Conservation (phyloP, 2,113 vertebrate species). For the Poecile atricapillus region DNA sequence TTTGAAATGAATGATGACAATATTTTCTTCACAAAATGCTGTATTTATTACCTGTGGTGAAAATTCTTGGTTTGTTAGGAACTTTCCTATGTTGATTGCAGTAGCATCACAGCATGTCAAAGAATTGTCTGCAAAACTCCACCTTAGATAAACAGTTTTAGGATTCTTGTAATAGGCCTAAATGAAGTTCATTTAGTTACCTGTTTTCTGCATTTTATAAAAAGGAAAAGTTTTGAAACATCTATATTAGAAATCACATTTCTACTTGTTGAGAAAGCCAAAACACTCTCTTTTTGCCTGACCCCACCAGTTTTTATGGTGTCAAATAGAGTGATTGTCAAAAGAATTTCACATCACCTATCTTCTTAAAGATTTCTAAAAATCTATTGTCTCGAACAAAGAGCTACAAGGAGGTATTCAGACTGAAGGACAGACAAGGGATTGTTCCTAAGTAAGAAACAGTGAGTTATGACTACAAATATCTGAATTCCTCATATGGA, state of each 20-base stretch:
- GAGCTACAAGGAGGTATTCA: background rate
- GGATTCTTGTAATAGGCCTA: background rate
- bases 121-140: background rate
- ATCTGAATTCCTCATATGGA: background rate
- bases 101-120: background rate
- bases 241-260: background rate
- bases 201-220: background rate
- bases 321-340: accelerated
- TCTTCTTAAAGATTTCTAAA: background rate
- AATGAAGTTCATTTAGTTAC: background rate
- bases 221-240: background rate
- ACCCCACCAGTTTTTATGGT: background rate
- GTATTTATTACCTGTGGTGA: background rate
- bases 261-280: background rate
- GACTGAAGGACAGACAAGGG: background rate
- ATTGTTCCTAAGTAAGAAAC: background rate
- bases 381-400: background rate
- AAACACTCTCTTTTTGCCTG: background rate
- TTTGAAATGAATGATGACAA: background rate
- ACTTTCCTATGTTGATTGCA: background rate
- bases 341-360: background rate
- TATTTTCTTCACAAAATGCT: background rate
- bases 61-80: background rate
- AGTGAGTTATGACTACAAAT: background rate
- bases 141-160: background rate